Evolutionary conservation across 1,140 invertebrate species (phyloP), one percentile per base, ranked within the genome.

Genomic region (Philaenus spumarius): DNA sequence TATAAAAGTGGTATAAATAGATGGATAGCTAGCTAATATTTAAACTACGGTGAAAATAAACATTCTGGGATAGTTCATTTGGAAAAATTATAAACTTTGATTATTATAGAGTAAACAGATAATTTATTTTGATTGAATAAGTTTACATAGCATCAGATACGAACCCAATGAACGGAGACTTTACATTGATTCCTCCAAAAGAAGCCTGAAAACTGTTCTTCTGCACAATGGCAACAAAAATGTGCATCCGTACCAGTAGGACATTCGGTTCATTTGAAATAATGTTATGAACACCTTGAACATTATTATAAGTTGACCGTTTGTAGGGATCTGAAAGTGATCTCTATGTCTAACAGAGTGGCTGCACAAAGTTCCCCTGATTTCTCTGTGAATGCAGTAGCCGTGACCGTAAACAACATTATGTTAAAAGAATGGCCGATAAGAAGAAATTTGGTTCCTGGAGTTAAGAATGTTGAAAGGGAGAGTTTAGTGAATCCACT

Each of bases 361-460:
- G 72, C 12, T 77, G 66, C 62, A 77, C 70, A 42, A 77, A 77
- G 56, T n/a, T n/a, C n/a, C n/a, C n/a, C n/a, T n/a, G n/a, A n/a
- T 72, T 66, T 56, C 53, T 77, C 15, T 76, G 73, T 57, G 60
- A 72, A 45, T 77, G 71, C 65, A n/a, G 75, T 58, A 77, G 71
- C 54, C 67, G 73, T 55, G 67, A 56, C 26, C 63, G 61, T 55
- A 7, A 55, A 15, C 24, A 62, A 22, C 72, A 75, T 59, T 75
- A 69, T 19, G n/a, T n/a, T n/a, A 48, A 58, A 65, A 39, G 50
- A 61, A 42, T 75, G 69, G 69, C 61, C 66, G 39, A 2, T 42
- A 24, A 53, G 69, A 65, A 62, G n/a, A n/a, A n/a, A n/a, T 37
- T 64, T 62, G 63, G 54, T 2, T 66, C 69, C 54, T 60, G 70